These are phyloP conservation scores for Graptemys geographica DNA, from an alignment of 2,797 vertebrate genomes.

Conservation along the genomic window DNA sequence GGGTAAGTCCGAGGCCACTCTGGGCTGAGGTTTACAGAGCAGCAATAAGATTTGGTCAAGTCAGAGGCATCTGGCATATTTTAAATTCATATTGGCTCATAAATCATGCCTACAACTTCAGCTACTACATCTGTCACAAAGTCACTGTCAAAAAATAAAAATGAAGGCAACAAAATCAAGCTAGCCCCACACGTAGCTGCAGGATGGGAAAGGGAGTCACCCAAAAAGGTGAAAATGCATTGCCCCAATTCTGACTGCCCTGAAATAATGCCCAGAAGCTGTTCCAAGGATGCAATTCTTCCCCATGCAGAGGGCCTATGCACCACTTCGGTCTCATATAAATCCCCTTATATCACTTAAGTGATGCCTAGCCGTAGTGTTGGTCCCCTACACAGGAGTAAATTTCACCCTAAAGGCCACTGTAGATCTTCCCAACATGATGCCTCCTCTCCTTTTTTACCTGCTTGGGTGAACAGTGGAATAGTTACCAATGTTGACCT, in stretches of 20 bases:
- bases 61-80: background rate
- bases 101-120: background rate
- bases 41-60: background rate
- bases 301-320: background rate
- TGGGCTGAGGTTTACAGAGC: background rate
- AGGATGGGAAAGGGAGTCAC: background rate
- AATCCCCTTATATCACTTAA: background rate
- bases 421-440: background rate
- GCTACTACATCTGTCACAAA: background rate
- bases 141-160: background rate
- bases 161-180: background rate
- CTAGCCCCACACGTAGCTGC: fast-evolving
- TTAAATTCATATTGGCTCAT: background rate
- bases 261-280: background rate
- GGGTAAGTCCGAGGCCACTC: background rate
- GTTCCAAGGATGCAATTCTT: background rate
- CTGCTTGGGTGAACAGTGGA: background rate
- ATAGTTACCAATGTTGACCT: background rate
- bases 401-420: background rate
- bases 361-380: background rate
- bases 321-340: background rate
- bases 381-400: background rate
- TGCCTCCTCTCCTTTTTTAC: background rate
- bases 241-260: background rate
- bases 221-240: background rate